These are phyloP conservation scores for Apogon hyalosoma DNA, from an alignment of 2,797 vertebrate genomes.

Conservation along the genomic window DNA sequence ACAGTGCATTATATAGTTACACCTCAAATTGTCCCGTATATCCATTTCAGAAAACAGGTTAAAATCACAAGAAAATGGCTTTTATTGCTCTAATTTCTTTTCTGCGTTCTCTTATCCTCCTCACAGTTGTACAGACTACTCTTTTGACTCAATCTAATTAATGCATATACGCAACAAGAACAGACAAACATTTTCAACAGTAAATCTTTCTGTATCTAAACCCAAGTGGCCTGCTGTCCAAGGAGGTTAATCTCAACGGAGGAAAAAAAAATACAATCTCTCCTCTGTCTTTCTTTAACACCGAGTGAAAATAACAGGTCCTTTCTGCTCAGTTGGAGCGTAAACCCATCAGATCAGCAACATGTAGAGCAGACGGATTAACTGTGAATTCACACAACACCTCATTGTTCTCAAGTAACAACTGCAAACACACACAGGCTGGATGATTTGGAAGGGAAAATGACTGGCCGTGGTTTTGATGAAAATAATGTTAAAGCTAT, in stretches of 20 bases:
- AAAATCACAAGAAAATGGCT: too few species aligned
- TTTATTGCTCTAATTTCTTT: too few species aligned
- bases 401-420: constrained; percentile 59
- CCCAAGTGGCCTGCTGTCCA: constrained; percentile 15
- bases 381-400: constrained; percentile 60
- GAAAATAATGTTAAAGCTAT: not conserved
- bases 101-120: not conserved
- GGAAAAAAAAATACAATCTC: constrained; percentile 44
- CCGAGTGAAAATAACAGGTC: constrained; percentile 54
- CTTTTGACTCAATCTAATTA: too few species aligned
- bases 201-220: not conserved
- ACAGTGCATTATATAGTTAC: too few species aligned
- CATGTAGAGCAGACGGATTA: constrained; percentile 65
- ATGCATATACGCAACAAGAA: too few species aligned
- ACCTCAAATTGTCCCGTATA: too few species aligned
- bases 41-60: too few species aligned
- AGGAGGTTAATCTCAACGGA: constrained; percentile 34
- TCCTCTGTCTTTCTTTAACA: constrained; percentile 55
- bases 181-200: constrained; percentile 12
- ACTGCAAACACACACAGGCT: constrained; percentile 37
- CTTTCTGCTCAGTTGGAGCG: constrained; percentile 46
- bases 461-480: not conserved
- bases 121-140: too few species aligned
- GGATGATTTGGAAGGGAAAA: constrained; percentile 19
- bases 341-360: constrained; percentile 63